Conservation (phyloP, 1,140 invertebrate species). For the Sitodiplosis mosellana region DNA sequence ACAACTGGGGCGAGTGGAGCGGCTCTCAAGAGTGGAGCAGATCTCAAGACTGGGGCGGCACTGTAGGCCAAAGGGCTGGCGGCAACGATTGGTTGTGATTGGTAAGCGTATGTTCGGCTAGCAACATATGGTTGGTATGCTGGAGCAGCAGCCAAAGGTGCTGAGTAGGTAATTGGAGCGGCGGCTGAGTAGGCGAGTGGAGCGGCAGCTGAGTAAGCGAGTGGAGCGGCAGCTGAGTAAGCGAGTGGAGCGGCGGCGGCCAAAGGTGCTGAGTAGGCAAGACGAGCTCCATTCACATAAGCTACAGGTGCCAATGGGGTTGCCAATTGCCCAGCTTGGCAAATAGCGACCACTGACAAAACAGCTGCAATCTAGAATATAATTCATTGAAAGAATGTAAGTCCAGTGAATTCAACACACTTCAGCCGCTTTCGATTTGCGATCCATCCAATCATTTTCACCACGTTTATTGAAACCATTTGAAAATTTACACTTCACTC, state of each 20-base stretch:
- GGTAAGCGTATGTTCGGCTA: conserved; percentile 4
- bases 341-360: not conserved
- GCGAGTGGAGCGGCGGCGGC: not conserved
- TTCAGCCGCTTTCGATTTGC: too few relatives aligned
- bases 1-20: conserved; percentile 18
- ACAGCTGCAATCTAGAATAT: conserved; percentile 1
- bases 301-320: too few relatives aligned
- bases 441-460: too few relatives aligned
- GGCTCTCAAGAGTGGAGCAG: conserved; percentile 6
- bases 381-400: not conserved
- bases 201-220: conserved; percentile 15
- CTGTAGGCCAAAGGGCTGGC: conserved; percentile 8
- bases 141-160: conserved; percentile 10
- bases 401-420: too few relatives aligned
- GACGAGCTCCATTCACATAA: too few relatives aligned
- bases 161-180: conserved; percentile 2
- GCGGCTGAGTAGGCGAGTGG: conserved; percentile 8
- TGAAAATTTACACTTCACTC: too few relatives aligned
- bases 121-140: conserved; percentile 3
- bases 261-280: not conserved
- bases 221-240: conserved; percentile 1
- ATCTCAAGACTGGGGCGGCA: conserved; percentile 4
- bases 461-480: too few relatives aligned
- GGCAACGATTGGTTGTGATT: conserved; percentile 4
- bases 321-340: too few relatives aligned